Evolutionary conservation across 1,140 invertebrate species (phyloP).

Genomic region (Drosophila kikkawai): DNA sequence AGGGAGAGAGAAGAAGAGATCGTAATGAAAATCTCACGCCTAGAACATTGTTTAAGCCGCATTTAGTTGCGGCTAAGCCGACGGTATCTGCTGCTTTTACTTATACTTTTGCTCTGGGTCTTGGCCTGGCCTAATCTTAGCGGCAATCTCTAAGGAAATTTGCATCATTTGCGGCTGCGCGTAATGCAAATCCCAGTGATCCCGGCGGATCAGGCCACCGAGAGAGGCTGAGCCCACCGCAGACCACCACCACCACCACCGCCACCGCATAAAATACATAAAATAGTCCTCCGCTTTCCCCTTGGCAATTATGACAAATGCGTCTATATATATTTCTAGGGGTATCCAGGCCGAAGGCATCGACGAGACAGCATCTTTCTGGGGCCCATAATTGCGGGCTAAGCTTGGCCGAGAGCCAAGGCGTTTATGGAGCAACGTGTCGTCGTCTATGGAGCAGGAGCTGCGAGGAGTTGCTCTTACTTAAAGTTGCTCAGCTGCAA

Average conservation of each 20-base stretch:
- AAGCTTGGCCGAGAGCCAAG: slow-evolving; percentile 2
- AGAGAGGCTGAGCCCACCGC: slow-evolving; percentile 23
- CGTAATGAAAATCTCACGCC: slow-evolving; percentile 76
- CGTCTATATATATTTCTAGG: background rate
- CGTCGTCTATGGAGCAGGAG: background rate
- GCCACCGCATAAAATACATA: slow-evolving; percentile 28
- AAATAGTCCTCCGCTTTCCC: slow-evolving; percentile 14
- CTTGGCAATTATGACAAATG: slow-evolving; percentile 44
- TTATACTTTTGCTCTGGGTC: background rate
- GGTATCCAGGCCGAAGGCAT: background rate
- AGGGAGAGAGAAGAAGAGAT: slow-evolving; percentile 2
- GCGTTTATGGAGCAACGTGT: background rate
- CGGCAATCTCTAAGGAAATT: slow-evolving; percentile 74
- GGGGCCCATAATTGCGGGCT: slow-evolving; percentile 12
- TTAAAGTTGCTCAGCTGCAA: background rate
- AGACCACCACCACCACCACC: slow-evolving; percentile 10
- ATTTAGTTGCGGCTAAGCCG: slow-evolving; percentile 75
- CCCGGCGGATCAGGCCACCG: slow-evolving; percentile 38
- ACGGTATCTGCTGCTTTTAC: slow-evolving; percentile 23
- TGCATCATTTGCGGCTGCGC: slow-evolving; percentile 73
- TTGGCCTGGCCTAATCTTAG: slow-evolving; percentile 51
- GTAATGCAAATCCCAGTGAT: slow-evolving; percentile 63
- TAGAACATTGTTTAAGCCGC: slow-evolving; percentile 74
- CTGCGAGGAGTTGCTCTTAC: background rate
- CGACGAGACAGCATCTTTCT: background rate